Conservation (phyloP, 2,113 vertebrate genomes). For the Poeciliopsis occidentalis region DNA sequence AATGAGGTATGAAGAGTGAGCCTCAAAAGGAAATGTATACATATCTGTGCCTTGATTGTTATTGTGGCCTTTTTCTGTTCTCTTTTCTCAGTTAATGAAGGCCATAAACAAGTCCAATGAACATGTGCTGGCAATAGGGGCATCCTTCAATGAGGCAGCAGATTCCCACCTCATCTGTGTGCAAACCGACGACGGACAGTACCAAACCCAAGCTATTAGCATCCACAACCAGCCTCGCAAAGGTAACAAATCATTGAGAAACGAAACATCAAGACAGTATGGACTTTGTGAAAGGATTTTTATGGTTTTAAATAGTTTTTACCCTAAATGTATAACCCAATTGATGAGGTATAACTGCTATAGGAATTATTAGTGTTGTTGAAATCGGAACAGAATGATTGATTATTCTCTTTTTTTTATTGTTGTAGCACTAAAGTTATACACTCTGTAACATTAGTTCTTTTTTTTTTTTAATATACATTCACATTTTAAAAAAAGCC, state of each 20-base stretch:
- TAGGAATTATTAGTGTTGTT: no score
- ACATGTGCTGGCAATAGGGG: slow-evolving; percentile 93
- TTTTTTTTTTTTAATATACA: no score
- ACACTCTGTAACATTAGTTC: no score
- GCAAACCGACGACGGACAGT: slow-evolving; percentile 95
- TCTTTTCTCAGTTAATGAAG: slow-evolving; percentile 89
- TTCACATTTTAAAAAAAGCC: neutral
- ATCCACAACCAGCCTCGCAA: slow-evolving; percentile 96
- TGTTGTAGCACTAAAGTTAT: no score
- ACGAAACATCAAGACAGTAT: neutral
- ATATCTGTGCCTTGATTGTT: neutral
- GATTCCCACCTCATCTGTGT: slow-evolving; percentile 99
- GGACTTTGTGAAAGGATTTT: neutral
- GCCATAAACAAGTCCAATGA: slow-evolving; percentile 98
- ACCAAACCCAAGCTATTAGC: slow-evolving; percentile 99
- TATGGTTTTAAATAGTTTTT: no score
- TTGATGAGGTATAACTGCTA: no score
- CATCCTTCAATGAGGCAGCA: slow-evolving; percentile 96
- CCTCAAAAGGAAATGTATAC: neutral
- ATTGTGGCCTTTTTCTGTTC: neutral
- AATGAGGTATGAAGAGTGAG: slow-evolving; percentile 85
- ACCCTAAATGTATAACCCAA: no score
- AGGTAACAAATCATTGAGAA: slow-evolving; percentile 74
- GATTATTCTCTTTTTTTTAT: no score
- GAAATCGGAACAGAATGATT: no score